These are phyloP conservation scores for Chlorocebus sabaeus DNA, from an alignment of 2,113 vertebrate species.

Conservation along the genomic window DNA sequence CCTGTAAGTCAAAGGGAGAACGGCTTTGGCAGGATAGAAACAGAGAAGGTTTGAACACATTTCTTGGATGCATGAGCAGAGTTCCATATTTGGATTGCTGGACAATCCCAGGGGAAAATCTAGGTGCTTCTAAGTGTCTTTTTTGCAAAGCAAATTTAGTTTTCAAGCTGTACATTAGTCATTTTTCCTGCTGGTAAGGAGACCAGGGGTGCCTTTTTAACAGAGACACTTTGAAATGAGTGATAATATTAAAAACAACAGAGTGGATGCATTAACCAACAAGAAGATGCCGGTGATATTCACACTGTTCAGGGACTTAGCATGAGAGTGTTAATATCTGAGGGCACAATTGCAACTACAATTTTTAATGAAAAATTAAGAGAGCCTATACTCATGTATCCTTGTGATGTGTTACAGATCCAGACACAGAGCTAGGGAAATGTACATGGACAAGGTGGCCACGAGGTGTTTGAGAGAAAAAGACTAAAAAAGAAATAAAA, in stretches of 20 bases:
- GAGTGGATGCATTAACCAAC: background rate
- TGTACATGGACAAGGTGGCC: background rate
- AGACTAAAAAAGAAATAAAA: background rate
- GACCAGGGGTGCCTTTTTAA: background rate
- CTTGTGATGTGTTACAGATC: background rate
- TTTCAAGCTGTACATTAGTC: background rate
- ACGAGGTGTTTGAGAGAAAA: background rate
- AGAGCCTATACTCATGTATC: background rate
- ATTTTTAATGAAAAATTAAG: conserved; percentile 14
- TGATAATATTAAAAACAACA: background rate
- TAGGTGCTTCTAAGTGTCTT: background rate
- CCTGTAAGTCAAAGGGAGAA: background rate
- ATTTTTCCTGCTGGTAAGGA: conserved; percentile 22
- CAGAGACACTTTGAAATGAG: conserved; percentile 8
- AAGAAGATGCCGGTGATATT: background rate
- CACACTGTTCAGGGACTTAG: background rate
- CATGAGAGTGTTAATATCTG: background rate
- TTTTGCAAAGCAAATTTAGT: background rate
- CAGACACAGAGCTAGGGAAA: background rate
- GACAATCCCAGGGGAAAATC: background rate
- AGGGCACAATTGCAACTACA: background rate
- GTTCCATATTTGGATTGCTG: background rate
- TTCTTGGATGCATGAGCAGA: background rate
- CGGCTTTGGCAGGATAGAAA: background rate
- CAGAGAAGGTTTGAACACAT: background rate